phyloP scores from a whole-genome alignment of 2,888 invertebrate genomes.

The Heliconius erato region DNA sequence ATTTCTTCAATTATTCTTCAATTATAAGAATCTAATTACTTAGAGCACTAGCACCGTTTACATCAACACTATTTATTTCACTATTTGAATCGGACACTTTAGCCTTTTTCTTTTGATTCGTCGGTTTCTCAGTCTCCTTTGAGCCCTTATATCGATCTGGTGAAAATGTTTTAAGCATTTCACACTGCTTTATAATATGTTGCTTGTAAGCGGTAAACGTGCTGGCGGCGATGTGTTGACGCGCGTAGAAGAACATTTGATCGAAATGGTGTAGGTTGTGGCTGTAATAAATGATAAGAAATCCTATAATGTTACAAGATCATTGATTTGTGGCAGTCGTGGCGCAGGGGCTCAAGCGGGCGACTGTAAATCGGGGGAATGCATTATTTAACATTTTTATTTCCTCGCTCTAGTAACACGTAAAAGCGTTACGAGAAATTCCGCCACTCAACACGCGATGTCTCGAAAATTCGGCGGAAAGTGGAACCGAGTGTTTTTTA shows the following conservation, averaged over 20 bases:
- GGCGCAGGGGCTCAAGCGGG: not conserved
- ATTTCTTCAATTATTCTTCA: not conserved
- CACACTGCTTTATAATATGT: conserved; percentile 83
- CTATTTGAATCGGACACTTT: conserved; percentile 59
- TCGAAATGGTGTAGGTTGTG: conserved; percentile 95
- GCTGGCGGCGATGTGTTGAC: conserved; percentile 85
- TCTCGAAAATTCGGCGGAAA: not conserved
- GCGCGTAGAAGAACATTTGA: conserved; percentile 90
- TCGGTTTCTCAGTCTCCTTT: conserved; percentile 44
- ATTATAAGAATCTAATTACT: not conserved
- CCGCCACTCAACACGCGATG: not conserved
- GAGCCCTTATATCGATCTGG: conserved; percentile 47
- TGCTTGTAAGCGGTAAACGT: conserved; percentile 84
- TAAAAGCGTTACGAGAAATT: too few relatives aligned
- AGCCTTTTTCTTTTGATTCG: conserved; percentile 57
- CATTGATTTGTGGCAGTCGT: not conserved
- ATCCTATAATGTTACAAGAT: not conserved
- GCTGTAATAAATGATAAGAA: conserved; percentile 80
- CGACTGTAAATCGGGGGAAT: not conserved
- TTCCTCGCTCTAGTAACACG: too few relatives aligned
- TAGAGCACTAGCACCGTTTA: not conserved
- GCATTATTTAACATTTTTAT: not conserved
- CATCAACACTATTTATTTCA: conserved; percentile 11
- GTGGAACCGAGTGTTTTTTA: not conserved
- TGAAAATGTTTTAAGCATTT: conserved; percentile 62